These are phyloP conservation scores for Nothura maculosa DNA, from an alignment of 2,797 vertebrate species.

Conservation along the genomic window DNA sequence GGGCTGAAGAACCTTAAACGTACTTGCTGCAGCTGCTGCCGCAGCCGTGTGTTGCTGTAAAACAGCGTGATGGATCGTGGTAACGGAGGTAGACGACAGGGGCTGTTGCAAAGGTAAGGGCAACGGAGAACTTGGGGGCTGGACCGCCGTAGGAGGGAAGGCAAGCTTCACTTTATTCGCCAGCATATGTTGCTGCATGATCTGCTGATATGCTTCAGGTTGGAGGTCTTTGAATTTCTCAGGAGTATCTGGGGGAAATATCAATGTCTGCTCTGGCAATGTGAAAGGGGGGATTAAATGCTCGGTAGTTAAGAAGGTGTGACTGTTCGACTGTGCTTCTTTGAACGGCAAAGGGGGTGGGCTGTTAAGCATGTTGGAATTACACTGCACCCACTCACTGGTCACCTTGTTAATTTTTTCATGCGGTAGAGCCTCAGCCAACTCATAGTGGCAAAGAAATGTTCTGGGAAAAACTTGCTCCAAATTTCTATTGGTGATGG, in stretches of 20 bases:
- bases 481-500: conserved; percentile 41
- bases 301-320: conserved; percentile 72
- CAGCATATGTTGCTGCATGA: conserved; percentile 80
- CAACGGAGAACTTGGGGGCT: conserved; percentile 63
- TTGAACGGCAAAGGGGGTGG: conserved; percentile 77
- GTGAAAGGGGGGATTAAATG: conserved; percentile 77
- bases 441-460: conserved; percentile 72
- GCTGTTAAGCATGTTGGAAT: conserved; percentile 73
- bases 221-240: conserved; percentile 84
- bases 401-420: conserved; percentile 63
- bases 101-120: conserved; percentile 81
- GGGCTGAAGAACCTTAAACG: conserved; percentile 84
- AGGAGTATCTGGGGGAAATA: conserved; percentile 74
- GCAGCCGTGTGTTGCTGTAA: conserved; percentile 82
- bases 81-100: conserved; percentile 84
- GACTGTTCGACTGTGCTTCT: conserved; percentile 74
- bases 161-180: conserved; percentile 83
- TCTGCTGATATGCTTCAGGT: conserved; percentile 80
- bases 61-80: conserved; percentile 85
- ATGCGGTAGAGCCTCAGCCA: conserved; percentile 58
- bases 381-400: conserved; percentile 72
- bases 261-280: conserved; percentile 77
- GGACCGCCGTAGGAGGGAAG: conserved; percentile 66
- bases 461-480: conserved; percentile 67
- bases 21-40: conserved; percentile 40